phyloP scores from a whole-genome alignment of 2,888 invertebrate species.

The Quadroppia sp. region DNA sequence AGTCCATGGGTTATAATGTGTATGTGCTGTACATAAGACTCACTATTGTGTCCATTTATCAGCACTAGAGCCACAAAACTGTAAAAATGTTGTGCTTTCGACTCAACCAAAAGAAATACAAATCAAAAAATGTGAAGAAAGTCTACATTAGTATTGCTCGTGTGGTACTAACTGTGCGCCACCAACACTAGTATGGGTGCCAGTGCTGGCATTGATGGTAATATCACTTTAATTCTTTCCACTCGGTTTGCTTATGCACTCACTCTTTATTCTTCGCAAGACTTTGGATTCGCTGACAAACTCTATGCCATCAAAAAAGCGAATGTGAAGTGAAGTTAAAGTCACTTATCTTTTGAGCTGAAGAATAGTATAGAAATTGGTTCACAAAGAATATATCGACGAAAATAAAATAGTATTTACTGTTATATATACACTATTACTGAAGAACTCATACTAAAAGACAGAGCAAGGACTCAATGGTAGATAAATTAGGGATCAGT shows the following conservation, averaged over 20 bases:
- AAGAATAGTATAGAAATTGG: neutral
- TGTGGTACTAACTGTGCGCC: neutral
- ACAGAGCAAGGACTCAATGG: neutral
- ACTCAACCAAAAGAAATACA: neutral
- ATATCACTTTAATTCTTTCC: constrained; percentile 30
- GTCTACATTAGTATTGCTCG: constrained; percentile 3
- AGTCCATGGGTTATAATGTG: neutral
- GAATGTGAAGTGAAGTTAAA: neutral
- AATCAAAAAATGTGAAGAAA: neutral
- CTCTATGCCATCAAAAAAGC: neutral
- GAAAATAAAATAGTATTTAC: constrained; percentile 24
- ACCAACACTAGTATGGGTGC: neutral
- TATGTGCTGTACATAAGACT: neutral
- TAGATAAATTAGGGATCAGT: constrained; percentile 33
- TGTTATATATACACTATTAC: neutral
- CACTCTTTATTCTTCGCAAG: neutral
- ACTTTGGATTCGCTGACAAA: neutral
- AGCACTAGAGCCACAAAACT: neutral
- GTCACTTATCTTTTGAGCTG: constrained; percentile 1
- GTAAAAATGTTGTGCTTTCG: neutral
- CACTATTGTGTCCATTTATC: neutral
- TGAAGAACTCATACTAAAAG: constrained; percentile 11
- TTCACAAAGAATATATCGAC: neutral
- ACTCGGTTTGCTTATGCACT: constrained; percentile 35
- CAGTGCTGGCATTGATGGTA: neutral